Evolutionary conservation across 2,888 invertebrate genomes (phyloP).

Genomic region (Gandaritis pyraliata): DNA sequence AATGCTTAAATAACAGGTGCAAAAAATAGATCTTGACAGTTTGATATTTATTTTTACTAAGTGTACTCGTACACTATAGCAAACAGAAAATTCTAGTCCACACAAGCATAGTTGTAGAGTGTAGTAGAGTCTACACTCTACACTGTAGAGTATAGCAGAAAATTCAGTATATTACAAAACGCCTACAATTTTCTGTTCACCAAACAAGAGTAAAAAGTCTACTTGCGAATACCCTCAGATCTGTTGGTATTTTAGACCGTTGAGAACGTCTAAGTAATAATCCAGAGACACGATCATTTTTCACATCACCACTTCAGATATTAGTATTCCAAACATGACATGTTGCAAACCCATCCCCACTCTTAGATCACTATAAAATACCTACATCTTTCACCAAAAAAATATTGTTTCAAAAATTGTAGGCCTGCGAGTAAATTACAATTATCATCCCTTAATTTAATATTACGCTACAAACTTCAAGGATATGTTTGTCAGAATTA

Average conservation of each 20-base stretch:
- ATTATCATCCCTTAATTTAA: constrained; percentile 23
- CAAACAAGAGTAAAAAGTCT: too few species aligned
- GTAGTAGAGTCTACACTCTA: too few species aligned
- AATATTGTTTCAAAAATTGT: not conserved
- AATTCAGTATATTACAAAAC: constrained; percentile 25
- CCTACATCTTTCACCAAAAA: constrained; percentile 10
- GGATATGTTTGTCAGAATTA: constrained; percentile 53
- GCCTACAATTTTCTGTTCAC: constrained; percentile 15
- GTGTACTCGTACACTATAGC: too few species aligned
- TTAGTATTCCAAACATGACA: too few species aligned
- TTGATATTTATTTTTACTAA: not conserved
- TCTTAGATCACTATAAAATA: not conserved
- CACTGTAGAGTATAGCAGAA: constrained; percentile 15
- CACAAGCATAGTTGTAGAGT: constrained; percentile 4
- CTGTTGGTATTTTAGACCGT: too few species aligned
- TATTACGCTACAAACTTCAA: constrained; percentile 34
- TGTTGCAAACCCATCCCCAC: not conserved
- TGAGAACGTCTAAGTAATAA: too few species aligned
- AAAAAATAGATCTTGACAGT: constrained; percentile 27
- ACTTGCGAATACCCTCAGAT: too few species aligned
- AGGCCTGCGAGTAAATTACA: constrained; percentile 13
- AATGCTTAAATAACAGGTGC: constrained; percentile 75
- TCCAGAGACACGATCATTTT: too few species aligned
- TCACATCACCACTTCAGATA: too few species aligned
- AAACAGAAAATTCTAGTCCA: constrained; percentile 10